Evolutionary conservation across 2,888 invertebrate genomes (phyloP).

Genomic region (Bursaphelenchus okinawaensis): DNA sequence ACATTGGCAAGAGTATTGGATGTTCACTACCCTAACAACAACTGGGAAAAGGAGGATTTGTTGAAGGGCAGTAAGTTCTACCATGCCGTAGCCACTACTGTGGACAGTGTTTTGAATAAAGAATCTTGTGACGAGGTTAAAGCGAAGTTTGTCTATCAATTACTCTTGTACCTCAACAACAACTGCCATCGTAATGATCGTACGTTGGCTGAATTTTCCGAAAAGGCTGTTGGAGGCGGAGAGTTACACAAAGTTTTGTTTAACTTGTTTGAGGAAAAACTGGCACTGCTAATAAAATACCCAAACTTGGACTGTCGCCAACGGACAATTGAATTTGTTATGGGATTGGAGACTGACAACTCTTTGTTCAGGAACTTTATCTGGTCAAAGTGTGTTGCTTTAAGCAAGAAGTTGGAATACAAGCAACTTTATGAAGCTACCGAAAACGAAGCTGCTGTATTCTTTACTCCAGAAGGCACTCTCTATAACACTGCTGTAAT

Average conservation of each 20-base stretch:
- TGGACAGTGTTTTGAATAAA: background rate
- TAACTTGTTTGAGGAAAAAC: background rate
- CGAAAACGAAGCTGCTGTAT: constrained; percentile 71
- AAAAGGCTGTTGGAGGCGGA: constrained; percentile 10
- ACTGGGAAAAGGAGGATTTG: background rate
- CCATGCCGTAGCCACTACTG: background rate
- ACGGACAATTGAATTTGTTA: background rate
- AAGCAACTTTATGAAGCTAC: constrained; percentile 8
- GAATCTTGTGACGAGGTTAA: background rate
- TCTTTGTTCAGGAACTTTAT: background rate
- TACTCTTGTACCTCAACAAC: constrained; percentile 5
- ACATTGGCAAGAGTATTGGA: background rate
- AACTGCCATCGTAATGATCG: constrained; percentile 1
- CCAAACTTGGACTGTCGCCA: constrained; percentile 5
- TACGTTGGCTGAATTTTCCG: background rate
- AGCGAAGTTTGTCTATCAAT: background rate
- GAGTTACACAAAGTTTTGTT: constrained; percentile 11
- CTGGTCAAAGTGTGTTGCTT: background rate
- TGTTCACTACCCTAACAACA: background rate
- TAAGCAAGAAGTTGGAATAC: background rate
- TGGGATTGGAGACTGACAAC: constrained; percentile 7
- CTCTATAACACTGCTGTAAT: constrained; percentile 81
- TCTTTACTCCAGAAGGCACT: constrained; percentile 78
- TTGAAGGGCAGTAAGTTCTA: background rate
- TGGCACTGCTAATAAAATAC: background rate